These are phyloP conservation scores for Rhizomys pruinosus DNA, from an alignment of 2,113 vertebrate species.

Conservation along the genomic window DNA sequence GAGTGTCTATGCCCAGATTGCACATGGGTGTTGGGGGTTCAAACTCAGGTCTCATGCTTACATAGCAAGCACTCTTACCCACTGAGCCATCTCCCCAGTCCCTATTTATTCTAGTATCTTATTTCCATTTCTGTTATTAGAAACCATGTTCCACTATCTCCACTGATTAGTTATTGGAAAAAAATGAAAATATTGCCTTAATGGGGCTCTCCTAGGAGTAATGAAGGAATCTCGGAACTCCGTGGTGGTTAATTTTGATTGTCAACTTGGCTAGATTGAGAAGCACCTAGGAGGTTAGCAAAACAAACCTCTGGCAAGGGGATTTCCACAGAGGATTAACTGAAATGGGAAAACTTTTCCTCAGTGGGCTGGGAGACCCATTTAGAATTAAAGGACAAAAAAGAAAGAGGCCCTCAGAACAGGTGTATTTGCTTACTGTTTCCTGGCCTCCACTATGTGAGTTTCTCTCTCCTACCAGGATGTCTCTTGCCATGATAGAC, in stretches of 20 bases:
- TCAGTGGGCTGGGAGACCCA: not conserved
- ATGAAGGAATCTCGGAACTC: not conserved
- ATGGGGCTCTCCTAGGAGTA: no score
- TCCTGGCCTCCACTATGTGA: not conserved
- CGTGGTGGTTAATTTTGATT: not conserved
- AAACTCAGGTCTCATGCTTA: not conserved
- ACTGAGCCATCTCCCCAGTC: not conserved
- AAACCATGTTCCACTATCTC: not conserved
- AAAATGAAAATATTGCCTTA: not conserved
- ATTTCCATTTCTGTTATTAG: slow-evolving; percentile 7
- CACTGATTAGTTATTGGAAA: not conserved
- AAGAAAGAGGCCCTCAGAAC: not conserved
- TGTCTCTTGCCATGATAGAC: not conserved
- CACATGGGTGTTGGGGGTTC: no score
- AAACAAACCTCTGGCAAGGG: not conserved
- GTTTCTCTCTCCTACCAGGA: not conserved
- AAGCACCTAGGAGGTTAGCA: not conserved
- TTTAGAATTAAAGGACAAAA: not conserved
- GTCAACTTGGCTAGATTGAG: not conserved
- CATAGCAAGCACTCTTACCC: no score
- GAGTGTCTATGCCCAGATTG: not conserved
- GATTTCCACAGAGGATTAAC: not conserved
- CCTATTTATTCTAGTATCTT: slow-evolving; percentile 10
- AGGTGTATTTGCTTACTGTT: not conserved
- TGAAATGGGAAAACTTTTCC: not conserved